Evolutionary conservation across 2,888 invertebrate genomes (phyloP).

Genomic region (Cephus rjabovi): DNA sequence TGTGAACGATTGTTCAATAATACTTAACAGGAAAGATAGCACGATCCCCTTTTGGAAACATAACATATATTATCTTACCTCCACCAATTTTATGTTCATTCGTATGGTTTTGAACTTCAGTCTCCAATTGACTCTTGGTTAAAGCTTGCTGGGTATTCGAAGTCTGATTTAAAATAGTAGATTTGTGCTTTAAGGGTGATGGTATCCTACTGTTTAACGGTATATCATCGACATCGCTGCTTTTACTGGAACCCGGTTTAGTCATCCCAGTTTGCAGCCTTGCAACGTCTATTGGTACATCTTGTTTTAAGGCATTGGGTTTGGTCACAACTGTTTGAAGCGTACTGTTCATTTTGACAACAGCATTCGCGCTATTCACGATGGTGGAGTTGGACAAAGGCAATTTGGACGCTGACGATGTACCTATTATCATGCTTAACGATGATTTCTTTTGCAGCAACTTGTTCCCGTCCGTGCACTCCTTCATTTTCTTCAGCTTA

Average conservation of each 20-base stretch:
- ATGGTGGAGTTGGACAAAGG: constrained; percentile 55
- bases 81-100: constrained; percentile 65
- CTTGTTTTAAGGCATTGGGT: constrained; percentile 62
- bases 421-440: constrained; percentile 57
- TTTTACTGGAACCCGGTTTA: constrained; percentile 56
- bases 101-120: constrained; percentile 59
- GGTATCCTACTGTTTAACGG: constrained; percentile 64
- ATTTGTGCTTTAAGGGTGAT: constrained; percentile 61
- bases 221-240: constrained; percentile 61
- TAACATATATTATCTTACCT: constrained; percentile 44
- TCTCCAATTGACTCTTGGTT: constrained; percentile 54
- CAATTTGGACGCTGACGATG: constrained; percentile 56
- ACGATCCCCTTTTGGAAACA: too few relatives aligned
- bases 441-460: constrained; percentile 61
- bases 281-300: constrained; percentile 43
- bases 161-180: constrained; percentile 48
- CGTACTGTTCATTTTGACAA: constrained; percentile 58
- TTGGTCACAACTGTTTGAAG: constrained; percentile 57
- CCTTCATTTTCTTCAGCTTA: constrained; percentile 71
- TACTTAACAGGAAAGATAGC: too few relatives aligned
- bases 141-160: constrained; percentile 50
- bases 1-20: too few relatives aligned
- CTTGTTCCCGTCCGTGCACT: constrained; percentile 58
- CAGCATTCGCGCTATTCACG: constrained; percentile 53
- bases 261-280: constrained; percentile 44